These are phyloP conservation scores for Blastomussa wellsi DNA, from an alignment of 92 coral and sea anemone genomes.

Conservation along the genomic window DNA sequence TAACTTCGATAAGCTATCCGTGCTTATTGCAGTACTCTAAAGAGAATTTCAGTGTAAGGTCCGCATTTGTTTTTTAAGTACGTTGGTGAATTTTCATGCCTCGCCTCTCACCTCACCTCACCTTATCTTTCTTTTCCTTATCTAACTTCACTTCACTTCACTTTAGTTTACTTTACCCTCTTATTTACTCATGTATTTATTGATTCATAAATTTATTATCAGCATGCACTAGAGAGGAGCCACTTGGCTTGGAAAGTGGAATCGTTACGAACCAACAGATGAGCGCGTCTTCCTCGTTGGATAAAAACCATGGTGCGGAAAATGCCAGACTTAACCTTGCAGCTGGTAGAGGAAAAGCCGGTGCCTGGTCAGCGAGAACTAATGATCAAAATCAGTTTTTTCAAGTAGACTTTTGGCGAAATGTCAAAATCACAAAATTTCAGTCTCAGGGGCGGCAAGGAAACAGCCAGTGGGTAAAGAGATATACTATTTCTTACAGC, in stretches of 20 bases:
- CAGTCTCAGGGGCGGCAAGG: neutral
- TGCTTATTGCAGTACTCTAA: too few relatives aligned
- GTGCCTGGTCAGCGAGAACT: neutral
- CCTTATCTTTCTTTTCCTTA: too few relatives aligned
- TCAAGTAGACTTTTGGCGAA: conserved; percentile 8
- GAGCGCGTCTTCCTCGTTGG: neutral
- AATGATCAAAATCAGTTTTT: neutral
- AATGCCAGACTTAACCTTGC: conserved; percentile 6
- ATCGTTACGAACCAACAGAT: neutral
- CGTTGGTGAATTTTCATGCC: too few relatives aligned
- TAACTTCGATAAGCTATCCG: too few relatives aligned
- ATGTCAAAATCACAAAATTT: neutral
- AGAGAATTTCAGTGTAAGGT: too few relatives aligned
- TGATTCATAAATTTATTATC: neutral
- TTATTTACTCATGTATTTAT: too few relatives aligned
- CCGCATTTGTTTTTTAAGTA: too few relatives aligned
- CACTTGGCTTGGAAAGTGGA: conserved; percentile 3
- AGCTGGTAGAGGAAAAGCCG: neutral
- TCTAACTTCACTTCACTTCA: too few relatives aligned
- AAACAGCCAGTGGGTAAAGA: neutral
- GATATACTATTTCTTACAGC: neutral
- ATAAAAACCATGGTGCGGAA: neutral
- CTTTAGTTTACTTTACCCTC: too few relatives aligned
- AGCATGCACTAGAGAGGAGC: neutral
- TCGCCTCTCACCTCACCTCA: too few relatives aligned